Conservation (phyloP, 1,140 invertebrate genomes). For the Drosophila varians region DNA sequence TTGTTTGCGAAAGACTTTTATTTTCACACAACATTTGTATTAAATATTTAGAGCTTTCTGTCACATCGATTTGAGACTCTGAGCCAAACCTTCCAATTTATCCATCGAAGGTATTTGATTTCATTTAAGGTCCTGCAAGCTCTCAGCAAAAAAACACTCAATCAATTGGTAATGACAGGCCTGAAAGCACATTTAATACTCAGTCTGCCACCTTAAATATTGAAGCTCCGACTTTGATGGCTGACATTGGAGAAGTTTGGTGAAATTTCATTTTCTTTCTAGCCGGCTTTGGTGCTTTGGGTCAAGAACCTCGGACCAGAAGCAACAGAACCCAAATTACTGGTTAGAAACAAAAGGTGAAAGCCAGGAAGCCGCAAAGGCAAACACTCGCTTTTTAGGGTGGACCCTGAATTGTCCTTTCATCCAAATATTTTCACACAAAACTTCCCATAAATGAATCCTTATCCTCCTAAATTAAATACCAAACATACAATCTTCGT, state of each 20-base stretch:
- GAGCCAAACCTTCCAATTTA: background rate
- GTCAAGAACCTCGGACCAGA: slow-evolving; percentile 59
- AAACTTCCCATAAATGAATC: no score
- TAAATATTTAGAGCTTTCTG: background rate
- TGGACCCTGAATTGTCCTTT: slow-evolving; percentile 1
- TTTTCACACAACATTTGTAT: background rate
- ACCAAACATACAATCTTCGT: no score
- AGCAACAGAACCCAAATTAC: slow-evolving; percentile 51
- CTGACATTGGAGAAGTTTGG: slow-evolving; percentile 31
- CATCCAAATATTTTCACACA: background rate
- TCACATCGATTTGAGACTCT: background rate
- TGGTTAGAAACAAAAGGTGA: slow-evolving; percentile 33
- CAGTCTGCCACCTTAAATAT: slow-evolving; percentile 25
- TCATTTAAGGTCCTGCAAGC: background rate
- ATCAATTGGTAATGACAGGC: slow-evolving; percentile 26
- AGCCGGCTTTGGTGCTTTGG: slow-evolving; percentile 17
- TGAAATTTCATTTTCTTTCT: slow-evolving; percentile 16
- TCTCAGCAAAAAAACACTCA: slow-evolving; percentile 23
- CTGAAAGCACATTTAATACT: slow-evolving; percentile 35
- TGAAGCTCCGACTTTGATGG: slow-evolving; percentile 30
- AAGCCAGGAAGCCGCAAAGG: slow-evolving; percentile 14
- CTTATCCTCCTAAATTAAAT: no score
- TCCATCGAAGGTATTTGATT: slow-evolving; percentile 5
- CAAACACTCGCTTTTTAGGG: background rate
- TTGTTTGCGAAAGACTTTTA: background rate